These are phyloP conservation scores for Pseudobourletiella spinata DNA, from an alignment of 1,140 invertebrate species.

Conservation along the genomic window DNA sequence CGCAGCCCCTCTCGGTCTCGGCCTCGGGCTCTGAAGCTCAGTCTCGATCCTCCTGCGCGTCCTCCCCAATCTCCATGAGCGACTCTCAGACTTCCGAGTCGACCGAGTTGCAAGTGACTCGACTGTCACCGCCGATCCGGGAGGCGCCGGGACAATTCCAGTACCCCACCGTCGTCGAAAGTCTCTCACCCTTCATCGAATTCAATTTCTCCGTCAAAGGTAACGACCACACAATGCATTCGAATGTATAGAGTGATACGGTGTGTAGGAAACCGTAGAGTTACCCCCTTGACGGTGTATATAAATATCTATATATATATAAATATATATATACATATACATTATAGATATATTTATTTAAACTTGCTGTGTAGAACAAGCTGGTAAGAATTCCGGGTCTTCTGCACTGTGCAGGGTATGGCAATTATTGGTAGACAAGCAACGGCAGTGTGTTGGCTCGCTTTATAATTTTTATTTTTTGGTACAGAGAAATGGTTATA, in stretches of 20 bases:
- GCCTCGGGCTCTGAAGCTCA: constrained; percentile 23
- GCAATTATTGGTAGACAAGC: constrained; percentile 16
- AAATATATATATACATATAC: background rate
- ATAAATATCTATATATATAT: background rate
- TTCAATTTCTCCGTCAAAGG: constrained; percentile 29
- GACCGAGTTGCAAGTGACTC: constrained; percentile 31
- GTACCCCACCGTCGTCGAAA: constrained; percentile 30
- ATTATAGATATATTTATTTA: background rate
- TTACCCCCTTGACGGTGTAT: too few species aligned
- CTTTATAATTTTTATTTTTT: background rate
- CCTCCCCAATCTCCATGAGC: constrained; percentile 31
- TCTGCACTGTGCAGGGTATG: constrained; percentile 15
- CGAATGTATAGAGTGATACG: too few species aligned
- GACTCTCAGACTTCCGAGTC: constrained; percentile 32
- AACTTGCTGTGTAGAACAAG: background rate
- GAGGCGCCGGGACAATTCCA: constrained; percentile 29
- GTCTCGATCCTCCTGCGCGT: constrained; percentile 27
- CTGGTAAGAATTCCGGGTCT: background rate
- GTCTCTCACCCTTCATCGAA: constrained; percentile 31
- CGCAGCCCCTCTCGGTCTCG: background rate
- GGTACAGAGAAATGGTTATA: background rate
- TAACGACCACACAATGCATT: too few species aligned
- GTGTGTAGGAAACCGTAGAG: too few species aligned
- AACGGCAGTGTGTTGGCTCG: constrained; percentile 29
- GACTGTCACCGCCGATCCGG: constrained; percentile 25